Evolutionary conservation across 2,797 vertebrate genomes (phyloP), one percentile per base, ranked within the genome.

Genomic region (Hoplostethus atlanticus): DNA sequence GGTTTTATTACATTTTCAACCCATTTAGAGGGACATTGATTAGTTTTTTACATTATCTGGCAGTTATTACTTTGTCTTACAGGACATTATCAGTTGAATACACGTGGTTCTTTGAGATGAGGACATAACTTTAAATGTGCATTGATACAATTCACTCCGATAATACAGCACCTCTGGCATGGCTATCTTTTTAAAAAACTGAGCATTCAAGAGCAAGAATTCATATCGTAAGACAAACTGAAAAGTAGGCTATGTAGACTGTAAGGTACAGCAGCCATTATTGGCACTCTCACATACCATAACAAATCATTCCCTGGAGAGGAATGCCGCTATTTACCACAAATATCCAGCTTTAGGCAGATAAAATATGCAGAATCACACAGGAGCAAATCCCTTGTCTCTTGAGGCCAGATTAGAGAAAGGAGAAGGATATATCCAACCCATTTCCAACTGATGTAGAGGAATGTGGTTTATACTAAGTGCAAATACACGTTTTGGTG

Each of bases 341-440:
- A 83, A 84, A 83, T 68, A 73, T 71, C 76, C 31, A 70, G 68
- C 80, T 81, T 58, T 55, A 82, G 78, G 65, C 56, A 73, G 81
- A 60, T 88, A 82, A 91, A 64, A 89, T 89, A 92, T 91, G 86
- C 89, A 87, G 64, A 85, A 80, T 81, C 91, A 91, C 88, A 91
- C 71, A 52, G 61, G 47, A 89, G 71, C 75, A 89, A 89, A 91
- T 84, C 88, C 59, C 81, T 54, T 1, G 8, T 84, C 79, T 85
- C 79, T 73, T 6, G 53, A 46, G 73, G 84, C 64, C 38, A 80
- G 85, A 91, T 91, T 88, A 90, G 76, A 75, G 51, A 76, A 78
- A 66, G 67, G 55, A 79, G 79, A 89, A 76, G 15, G 44, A 88
- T 79, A 73, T 56, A 40, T 76, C 80, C 61, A 59, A 46, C 59